These are phyloP conservation scores for Drosophila novamexicana DNA, from an alignment of 1,140 invertebrate species.

Conservation along the genomic window DNA sequence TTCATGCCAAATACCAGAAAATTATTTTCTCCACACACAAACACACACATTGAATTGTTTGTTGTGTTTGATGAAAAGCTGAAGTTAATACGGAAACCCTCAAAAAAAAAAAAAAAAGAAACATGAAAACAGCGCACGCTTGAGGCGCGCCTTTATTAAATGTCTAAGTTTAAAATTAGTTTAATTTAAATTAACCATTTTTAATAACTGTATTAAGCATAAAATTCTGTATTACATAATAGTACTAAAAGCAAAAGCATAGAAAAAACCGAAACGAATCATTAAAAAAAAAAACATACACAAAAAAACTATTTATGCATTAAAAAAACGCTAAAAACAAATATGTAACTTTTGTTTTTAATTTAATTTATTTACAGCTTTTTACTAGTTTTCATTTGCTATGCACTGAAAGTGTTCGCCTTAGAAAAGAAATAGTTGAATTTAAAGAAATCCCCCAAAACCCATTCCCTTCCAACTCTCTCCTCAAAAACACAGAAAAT, in stretches of 20 bases:
- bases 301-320: slow-evolving; percentile 66
- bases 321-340: slow-evolving; percentile 45
- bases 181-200: slow-evolving; percentile 71
- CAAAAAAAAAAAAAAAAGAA: slow-evolving; percentile 28
- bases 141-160: slow-evolving; percentile 67
- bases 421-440: slow-evolving; percentile 35
- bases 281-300: slow-evolving; percentile 50
- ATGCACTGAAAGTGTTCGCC: slow-evolving; percentile 22
- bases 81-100: slow-evolving; percentile 29
- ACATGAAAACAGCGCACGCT: slow-evolving; percentile 52
- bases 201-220: slow-evolving; percentile 68
- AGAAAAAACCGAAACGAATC: slow-evolving; percentile 53
- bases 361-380: slow-evolving; percentile 47
- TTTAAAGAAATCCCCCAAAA: not conserved
- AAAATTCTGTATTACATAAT: slow-evolving; percentile 71
- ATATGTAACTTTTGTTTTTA: slow-evolving; percentile 11
- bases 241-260: slow-evolving; percentile 66
- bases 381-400: slow-evolving; percentile 22
- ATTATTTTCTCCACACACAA: not conserved
- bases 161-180: slow-evolving; percentile 71
- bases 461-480: not conserved
- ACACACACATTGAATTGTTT: slow-evolving; percentile 18
- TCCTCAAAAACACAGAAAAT: not conserved
- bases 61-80: slow-evolving; percentile 37
- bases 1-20: slow-evolving; percentile 15